Evolutionary conservation across 2,113 vertebrate genomes (phyloP), one percentile per base, ranked within the genome.

Genomic region (Myotis davidii): DNA sequence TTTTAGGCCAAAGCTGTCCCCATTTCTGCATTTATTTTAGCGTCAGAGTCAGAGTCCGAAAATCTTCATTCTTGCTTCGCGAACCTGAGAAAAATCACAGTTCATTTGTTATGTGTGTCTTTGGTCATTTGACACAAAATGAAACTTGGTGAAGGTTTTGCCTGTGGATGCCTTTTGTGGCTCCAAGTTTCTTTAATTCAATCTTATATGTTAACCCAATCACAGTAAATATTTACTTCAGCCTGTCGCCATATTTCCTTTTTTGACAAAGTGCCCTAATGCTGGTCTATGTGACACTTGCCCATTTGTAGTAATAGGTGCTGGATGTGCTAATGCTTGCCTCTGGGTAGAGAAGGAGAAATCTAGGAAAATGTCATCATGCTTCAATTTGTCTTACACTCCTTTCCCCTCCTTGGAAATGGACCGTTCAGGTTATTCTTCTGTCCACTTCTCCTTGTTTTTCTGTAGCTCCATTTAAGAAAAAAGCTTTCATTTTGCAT

Each of bases 21-120:
- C 16, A 61, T 23, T 54, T 94, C 78, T 85, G 12, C 9, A 27
- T 45, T 91, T 81, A 61, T 69, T 25, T 88, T 69, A 78, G 29
- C 20, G 18, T 39, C 27, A 54, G 34, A 27, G 48, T 70, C 59
- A 91, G 48, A 77, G n/a, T 65, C 21, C 0, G 5, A 83, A 88
- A 56, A 32, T 78, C 54, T 69, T 34, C 11, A 70, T 67, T 85
- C n/a, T 85, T 76, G 65, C 27, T 67, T 91, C 76, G 45, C 20
- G 72, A 96, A 54, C n/a, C 29, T 42, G 69, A 89, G 77, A 73
- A 95, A 86, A 94, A 72, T 39, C 50, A 45, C 42, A 52, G 39
- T 88, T 90, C 20, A 2, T 64, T 85, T 67, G 79, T 37, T 65
- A 20, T 50, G 5, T 77, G 34, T 70, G 5, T 91, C 45, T 64